Evolutionary conservation across 2,888 invertebrate species (phyloP), one percentile per base, ranked within the genome.

Genomic region (Cephus nigrinus): DNA sequence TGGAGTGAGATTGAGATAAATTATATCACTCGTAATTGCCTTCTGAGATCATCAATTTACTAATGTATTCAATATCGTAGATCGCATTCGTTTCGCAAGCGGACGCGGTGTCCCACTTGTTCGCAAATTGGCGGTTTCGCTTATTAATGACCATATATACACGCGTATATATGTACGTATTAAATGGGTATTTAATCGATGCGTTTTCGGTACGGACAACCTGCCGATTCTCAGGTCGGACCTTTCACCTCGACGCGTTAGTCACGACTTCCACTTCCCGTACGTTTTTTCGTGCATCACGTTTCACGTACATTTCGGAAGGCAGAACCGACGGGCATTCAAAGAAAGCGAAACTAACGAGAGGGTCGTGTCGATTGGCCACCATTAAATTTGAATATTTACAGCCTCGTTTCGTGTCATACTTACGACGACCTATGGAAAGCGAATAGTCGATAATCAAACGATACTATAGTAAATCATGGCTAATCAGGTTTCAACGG

Each of bases 311-410:
- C 76, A 55, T 71, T 55, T 73, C 72, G 68, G 34, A 33, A 31
- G 69, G 69, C 74, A 55, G 77, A 75, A 32, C 30, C 34, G 68
- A 69, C 55, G 23, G 55, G 15, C 55, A 55, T 55, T 36, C 33
- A 68, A 74, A 68, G 78, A 78, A 78, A 78, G 78, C 78, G 78
- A 78, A 78, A 75, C 78, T 78, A 78, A 75, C 34, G 31, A 35
- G 33, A 55, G 34, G 69, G 33, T 76, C 69, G 32, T 75, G 33
- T 35, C 74, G 74, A 35, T 23, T 74, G 74, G 30, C 74, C 74
- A 30, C 35, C 74, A 34, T 74, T 74, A 74, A 74, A 74, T 74
- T 74, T 74, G 34, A 74, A 74, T 74, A 74, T 74, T 74, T 35
- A 74, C 74, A 32, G 74, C 74, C 74, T 74, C 74, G 35, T 74